Percentiles rank a stretch among this genome's conserved stretches.
Evolutionary conservation across 1,140 invertebrate genomes (phyloP).

Genomic region (Goniozus legneri): DNA sequence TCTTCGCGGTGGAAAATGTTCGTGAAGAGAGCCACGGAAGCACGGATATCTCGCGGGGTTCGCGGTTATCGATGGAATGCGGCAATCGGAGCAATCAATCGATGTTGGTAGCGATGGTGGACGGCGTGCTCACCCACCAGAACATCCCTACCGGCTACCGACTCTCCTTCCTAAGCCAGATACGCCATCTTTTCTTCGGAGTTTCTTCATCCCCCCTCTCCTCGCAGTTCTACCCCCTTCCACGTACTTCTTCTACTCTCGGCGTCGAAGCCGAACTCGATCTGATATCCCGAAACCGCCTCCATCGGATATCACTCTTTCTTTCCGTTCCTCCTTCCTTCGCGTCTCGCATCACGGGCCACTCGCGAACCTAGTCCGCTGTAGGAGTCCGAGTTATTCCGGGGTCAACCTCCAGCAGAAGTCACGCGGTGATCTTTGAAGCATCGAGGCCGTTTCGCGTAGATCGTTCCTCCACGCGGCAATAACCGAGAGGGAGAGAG

Average conservation of each 20-base stretch:
- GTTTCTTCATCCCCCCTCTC: not conserved
- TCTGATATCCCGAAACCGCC: conserved; percentile 32
- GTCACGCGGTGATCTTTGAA: conserved; percentile 22
- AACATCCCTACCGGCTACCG: conserved; percentile 36
- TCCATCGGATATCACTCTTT: conserved; percentile 30
- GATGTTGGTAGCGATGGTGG: conserved; percentile 34
- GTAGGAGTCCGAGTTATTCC: conserved; percentile 27
- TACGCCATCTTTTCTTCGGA: conserved; percentile 28
- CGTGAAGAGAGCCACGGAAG: not conserved
- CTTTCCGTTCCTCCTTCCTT: not conserved
- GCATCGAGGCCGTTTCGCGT: conserved; percentile 15
- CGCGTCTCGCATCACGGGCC: not conserved
- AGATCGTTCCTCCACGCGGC: conserved; percentile 10
- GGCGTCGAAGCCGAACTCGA: conserved; percentile 19
- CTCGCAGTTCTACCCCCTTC: not conserved
- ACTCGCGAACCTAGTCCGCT: not conserved
- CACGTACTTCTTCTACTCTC: not conserved
- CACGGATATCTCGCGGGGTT: too few species aligned
- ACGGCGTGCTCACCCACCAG: conserved; percentile 37
- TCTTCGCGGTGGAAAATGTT: not conserved
- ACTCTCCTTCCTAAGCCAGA: conserved; percentile 22
- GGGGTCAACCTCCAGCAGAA: conserved; percentile 24
- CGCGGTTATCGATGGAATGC: conserved; percentile 25
- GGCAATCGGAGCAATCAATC: conserved; percentile 34
- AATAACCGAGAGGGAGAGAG: conserved; percentile 3